These are phyloP conservation scores for Limenitis arthemis DNA, from an alignment of 2,888 invertebrate genomes.

Conservation along the genomic window DNA sequence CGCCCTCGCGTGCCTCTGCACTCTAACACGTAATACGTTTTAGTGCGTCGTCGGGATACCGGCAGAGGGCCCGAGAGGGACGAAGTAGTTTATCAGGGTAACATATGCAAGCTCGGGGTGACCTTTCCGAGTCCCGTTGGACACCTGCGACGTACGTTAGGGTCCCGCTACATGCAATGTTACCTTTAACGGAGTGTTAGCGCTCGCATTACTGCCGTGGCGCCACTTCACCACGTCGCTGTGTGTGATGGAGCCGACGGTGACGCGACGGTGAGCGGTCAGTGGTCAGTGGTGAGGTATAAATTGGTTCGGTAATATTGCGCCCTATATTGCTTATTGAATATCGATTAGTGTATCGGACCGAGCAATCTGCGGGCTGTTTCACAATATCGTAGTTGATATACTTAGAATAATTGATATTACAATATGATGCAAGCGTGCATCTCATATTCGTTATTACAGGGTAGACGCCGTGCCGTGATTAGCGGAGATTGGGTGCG, in stretches of 20 bases:
- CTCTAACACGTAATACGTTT: constrained; percentile 15
- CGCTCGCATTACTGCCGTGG: constrained; percentile 9
- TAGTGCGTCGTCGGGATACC: not conserved
- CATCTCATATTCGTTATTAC: constrained; percentile 26
- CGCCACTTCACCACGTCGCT: not conserved
- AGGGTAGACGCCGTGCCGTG: constrained; percentile 24
- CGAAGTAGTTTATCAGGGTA: constrained; percentile 25
- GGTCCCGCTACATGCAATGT: constrained; percentile 41
- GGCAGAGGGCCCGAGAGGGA: constrained; percentile 2
- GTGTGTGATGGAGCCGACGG: too few relatives aligned
- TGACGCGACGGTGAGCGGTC: not conserved
- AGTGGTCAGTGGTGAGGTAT: not conserved
- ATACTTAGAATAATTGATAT: constrained; percentile 12
- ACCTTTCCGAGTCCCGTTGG: constrained; percentile 58
- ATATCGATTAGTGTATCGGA: constrained; percentile 15
- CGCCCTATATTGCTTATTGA: constrained; percentile 12
- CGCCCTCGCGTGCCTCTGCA: too few relatives aligned
- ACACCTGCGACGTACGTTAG: constrained; percentile 48
- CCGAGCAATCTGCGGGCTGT: constrained; percentile 5
- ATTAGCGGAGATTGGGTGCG: constrained; percentile 28
- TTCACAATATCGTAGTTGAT: constrained; percentile 9
- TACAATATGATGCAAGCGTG: constrained; percentile 22
- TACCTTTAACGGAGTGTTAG: constrained; percentile 20
- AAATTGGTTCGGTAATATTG: constrained; percentile 1
- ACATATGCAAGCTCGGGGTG: constrained; percentile 31